Percentiles rank a stretch among this genome's conserved stretches.
These are phyloP conservation scores for Proisotoma minuta DNA, from an alignment of 2,888 invertebrate genomes.

Conservation along the genomic window DNA sequence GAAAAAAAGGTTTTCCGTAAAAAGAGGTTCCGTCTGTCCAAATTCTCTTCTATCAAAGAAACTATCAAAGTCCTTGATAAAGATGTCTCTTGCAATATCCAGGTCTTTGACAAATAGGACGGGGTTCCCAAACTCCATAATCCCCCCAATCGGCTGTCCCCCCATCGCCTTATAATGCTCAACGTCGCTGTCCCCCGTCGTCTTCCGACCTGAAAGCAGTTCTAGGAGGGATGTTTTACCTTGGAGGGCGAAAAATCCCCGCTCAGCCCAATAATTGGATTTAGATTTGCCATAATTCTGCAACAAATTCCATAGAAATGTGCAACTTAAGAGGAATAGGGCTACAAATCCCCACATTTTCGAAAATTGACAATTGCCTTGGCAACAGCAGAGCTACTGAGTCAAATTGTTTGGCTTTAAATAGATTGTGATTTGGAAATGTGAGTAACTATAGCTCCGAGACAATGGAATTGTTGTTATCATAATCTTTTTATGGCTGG, in stretches of 20 bases:
- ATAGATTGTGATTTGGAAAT: too few species aligned
- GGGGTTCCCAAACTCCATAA: neutral
- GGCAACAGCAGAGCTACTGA: too few species aligned
- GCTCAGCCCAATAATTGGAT: neutral
- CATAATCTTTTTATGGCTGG: too few species aligned
- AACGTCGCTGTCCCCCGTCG: neutral
- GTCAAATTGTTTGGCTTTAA: too few species aligned
- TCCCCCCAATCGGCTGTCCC: neutral
- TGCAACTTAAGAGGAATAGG: neutral
- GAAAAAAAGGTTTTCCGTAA: neutral
- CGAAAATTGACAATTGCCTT: too few species aligned
- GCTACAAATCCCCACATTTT: neutral
- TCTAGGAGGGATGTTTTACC: neutral
- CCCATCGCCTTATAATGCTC: conserved; percentile 1
- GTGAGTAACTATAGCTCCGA: too few species aligned
- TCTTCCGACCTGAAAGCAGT: neutral
- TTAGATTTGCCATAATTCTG: neutral
- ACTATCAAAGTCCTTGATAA: neutral
- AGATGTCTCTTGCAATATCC: neutral
- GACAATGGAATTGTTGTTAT: too few species aligned
- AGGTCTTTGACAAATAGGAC: neutral
- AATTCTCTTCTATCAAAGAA: neutral
- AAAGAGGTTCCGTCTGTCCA: neutral
- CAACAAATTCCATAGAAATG: neutral
- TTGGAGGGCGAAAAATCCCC: neutral